Base-by-base conservation (phyloP, 2,888 invertebrate genomes). In the Drymonia ruficornis region DNA sequence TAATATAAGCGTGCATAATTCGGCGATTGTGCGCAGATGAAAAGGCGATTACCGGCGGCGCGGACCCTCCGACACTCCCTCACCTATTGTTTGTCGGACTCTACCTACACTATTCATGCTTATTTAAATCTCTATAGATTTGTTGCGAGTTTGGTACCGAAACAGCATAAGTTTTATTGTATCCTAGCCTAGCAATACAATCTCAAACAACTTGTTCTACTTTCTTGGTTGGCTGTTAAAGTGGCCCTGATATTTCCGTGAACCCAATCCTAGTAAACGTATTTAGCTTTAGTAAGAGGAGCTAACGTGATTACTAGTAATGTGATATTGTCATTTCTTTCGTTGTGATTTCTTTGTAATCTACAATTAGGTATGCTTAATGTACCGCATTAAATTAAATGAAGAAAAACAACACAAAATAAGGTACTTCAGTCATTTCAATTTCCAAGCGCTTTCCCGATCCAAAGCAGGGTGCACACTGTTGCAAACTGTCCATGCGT, bases 1-100 rank as follows among this genome's bases (percentile, higher is more conserved):
- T 83, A 86, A 87, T 83, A 87, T 84, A 85, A 84, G 87, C 85
- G 83, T 78, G 78, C 69, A 76, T 84, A 84, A 86, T 81, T 74
- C 80, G 57, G 61, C 68, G 75, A 72, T 70, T 69, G 74, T 71
- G 74, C 65, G 63, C 64, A 59, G 59, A 65, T 68, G 73, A 63
- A 68, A 70, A 68, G 68, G 70, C 73, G 72, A 74, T 72, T 74
- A 72, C 67, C 67, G 62, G 60, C 74, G 72, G 63, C 65, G 62
- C 45, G 51, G 43, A 28, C 40, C 40, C 42, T 29, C n/a, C 38
- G 42, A 13, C 46, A 29, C 65, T 55, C 53, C 52, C 62, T 62
- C 65, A 70, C 70, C 76, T 78, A 76, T 81, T 81, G 81, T 81
- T 72, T 70, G 74, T 59, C 52, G 69, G 73, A 78, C 71, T 55